phyloP scores from a whole-genome alignment of 2,888 invertebrate genomes.

The Tetranychus truncatus region DNA sequence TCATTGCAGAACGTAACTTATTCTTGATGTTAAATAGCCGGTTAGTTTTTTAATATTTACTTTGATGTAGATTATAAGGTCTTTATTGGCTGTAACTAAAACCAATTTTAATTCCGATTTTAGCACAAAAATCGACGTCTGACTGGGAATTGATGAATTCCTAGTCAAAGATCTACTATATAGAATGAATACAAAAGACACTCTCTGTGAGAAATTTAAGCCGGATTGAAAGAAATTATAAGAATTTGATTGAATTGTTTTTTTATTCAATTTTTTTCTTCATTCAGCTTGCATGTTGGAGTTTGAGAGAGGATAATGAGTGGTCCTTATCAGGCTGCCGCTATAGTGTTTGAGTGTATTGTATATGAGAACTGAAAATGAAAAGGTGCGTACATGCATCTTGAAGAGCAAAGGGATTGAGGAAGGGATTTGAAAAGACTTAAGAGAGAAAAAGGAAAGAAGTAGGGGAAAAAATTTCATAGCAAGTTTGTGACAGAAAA shows the following conservation, averaged over 20 bases:
- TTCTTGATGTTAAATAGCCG: no score
- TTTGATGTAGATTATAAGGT: no score
- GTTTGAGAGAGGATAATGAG: not conserved
- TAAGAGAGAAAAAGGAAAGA: not conserved
- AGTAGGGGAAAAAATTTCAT: not conserved
- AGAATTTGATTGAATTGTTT: not conserved
- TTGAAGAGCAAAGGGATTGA: not conserved
- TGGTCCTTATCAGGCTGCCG: not conserved
- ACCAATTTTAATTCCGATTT: no score
- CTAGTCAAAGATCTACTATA: no score
- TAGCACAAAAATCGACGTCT: no score
- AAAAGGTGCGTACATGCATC: not conserved
- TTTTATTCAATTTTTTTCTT: not conserved
- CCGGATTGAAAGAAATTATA: not conserved
- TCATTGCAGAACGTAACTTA: no score
- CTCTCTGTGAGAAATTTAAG: not conserved
- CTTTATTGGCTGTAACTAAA: no score
- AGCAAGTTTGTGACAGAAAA: not conserved
- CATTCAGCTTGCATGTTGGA: not conserved
- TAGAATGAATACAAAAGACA: not conserved
- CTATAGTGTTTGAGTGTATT: not conserved
- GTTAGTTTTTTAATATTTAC: no score
- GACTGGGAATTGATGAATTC: no score
- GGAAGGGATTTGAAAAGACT: not conserved
- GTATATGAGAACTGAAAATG: not conserved